phyloP scores from a whole-genome alignment of 2,797 vertebrate genomes.

The Taeniopygia guttata region DNA sequence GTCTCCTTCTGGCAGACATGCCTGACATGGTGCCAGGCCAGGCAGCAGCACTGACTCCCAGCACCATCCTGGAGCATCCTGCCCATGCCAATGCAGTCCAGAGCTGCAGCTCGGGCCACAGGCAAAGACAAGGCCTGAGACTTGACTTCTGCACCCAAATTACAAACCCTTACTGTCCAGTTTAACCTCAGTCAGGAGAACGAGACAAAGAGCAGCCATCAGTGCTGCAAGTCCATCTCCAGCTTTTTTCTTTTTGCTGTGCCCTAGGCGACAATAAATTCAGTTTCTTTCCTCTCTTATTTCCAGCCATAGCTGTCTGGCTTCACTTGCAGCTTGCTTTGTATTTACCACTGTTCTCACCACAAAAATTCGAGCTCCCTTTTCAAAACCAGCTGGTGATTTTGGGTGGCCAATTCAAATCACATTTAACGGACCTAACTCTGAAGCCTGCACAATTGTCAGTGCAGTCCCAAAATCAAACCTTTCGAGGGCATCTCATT shows the following conservation, averaged over 20 bases:
- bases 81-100: neutral
- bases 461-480: neutral
- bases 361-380: neutral
- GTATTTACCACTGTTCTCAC: neutral
- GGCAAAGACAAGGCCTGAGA: neutral
- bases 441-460: neutral
- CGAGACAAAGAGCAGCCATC: neutral
- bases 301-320: neutral
- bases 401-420: constrained; percentile 40
- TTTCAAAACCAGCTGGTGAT: neutral
- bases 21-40: neutral
- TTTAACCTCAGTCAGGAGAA: neutral
- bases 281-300: neutral
- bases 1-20: neutral
- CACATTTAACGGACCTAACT: neutral
- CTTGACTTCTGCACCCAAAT: neutral
- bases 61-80: neutral
- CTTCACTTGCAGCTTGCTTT: constrained; percentile 12
- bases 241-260: neutral
- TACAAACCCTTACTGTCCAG: neutral
- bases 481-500: neutral
- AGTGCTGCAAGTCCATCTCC: neutral
- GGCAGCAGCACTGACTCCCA: neutral
- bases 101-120: neutral
- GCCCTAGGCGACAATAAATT: neutral